Evolutionary conservation across 1,140 invertebrate genomes (phyloP).

Genomic region (Caenorhabditis brenneri): DNA sequence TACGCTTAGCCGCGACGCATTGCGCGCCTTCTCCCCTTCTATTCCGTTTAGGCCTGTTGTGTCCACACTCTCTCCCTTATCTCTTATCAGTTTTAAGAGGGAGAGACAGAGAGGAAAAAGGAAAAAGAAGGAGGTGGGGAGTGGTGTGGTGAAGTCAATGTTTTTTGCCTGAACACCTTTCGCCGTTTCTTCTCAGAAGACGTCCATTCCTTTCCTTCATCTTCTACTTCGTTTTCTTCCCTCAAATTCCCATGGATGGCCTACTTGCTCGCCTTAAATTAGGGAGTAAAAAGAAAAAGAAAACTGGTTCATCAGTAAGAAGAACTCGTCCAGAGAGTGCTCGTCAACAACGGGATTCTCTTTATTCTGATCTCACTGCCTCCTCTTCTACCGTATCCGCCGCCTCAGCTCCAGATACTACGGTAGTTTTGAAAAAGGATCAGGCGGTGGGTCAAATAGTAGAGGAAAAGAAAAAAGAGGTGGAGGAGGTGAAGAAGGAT

Average conservation of each 20-base stretch:
- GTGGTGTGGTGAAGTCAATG: slow-evolving; percentile 4
- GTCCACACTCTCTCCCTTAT: background rate
- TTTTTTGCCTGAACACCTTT: slow-evolving; percentile 36
- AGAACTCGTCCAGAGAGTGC: slow-evolving; percentile 11
- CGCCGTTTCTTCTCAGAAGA: background rate
- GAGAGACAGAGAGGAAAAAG: background rate
- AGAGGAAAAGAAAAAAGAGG: background rate
- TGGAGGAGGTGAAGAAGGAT: background rate
- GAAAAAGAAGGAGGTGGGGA: background rate
- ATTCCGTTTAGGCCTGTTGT: no score
- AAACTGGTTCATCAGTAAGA: background rate
- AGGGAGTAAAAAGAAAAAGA: slow-evolving; percentile 19
- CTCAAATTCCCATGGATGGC: background rate
- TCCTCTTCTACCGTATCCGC: slow-evolving; percentile 25
- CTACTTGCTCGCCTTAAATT: slow-evolving; percentile 9
- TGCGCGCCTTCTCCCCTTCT: background rate
- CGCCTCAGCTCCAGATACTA: background rate
- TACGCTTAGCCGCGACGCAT: slow-evolving; percentile 20
- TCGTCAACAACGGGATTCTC: background rate
- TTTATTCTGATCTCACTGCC: background rate
- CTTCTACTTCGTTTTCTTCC: background rate
- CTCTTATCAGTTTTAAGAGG: background rate
- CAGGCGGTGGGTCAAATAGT: background rate
- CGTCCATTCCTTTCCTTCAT: background rate
- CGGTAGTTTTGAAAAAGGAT: background rate